These are phyloP conservation scores for Cataglyphis cursor DNA, from an alignment of 2,888 invertebrate genomes.

Conservation along the genomic window DNA sequence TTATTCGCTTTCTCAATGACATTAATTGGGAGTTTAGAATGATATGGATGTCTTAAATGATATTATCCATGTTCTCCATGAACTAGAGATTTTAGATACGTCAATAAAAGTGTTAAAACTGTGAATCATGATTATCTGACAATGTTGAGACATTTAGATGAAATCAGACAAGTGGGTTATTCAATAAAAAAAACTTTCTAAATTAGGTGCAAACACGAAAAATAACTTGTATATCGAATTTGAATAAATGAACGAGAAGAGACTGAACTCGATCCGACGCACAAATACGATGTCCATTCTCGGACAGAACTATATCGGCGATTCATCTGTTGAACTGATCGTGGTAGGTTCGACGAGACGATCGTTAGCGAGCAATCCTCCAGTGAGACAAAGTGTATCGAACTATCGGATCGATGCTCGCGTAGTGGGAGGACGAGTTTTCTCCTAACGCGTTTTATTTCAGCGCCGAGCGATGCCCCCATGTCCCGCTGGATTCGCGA, in stretches of 20 bases:
- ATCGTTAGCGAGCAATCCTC: conserved; percentile 39
- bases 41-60: not conserved
- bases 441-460: conserved; percentile 18
- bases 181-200: conserved; percentile 9
- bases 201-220: not conserved
- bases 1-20: not conserved
- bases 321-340: conserved; percentile 6
- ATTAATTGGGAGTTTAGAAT: conserved; percentile 4
- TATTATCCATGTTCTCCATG: not conserved
- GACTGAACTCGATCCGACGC: conserved; percentile 38
- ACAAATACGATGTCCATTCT: conserved; percentile 29
- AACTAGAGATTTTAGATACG: conserved; percentile 2
- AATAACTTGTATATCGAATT: conserved; percentile 19
- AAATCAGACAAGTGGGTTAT: conserved; percentile 4
- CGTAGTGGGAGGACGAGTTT: conserved; percentile 16
- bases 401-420: conserved; percentile 12
- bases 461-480: conserved; percentile 6
- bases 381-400: conserved; percentile 4
- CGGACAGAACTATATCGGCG: not conserved
- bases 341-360: conserved; percentile 36
- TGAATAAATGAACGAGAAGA: conserved; percentile 2
- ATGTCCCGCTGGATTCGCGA: conserved; percentile 14
- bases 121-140: conserved; percentile 18
- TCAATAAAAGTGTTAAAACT: conserved; percentile 8
- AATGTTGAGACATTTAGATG: not conserved